Evolutionary conservation across 2,113 vertebrate species (phyloP), one percentile per base, ranked within the genome.

Genomic region (Colius striatus): DNA sequence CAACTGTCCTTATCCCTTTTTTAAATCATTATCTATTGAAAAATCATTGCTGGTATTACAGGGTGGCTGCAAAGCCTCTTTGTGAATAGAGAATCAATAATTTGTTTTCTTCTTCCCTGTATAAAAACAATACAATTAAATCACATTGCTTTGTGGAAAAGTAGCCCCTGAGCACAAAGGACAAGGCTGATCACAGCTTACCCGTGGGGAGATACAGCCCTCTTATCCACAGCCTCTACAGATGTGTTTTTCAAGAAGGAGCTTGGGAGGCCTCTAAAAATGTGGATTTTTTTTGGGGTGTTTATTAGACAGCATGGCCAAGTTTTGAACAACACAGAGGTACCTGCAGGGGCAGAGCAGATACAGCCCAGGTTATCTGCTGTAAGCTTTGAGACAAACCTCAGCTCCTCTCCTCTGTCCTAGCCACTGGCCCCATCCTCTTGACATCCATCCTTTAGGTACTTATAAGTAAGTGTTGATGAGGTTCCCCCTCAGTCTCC

Each of bases 121-220:
- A 66, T 77, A 72, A 87, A 85, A 95, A 94, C 41, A 92, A 65
- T 51, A 48, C 60, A 48, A 63, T 86, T 90, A 95, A 93, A 90
- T 92, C 67, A 62, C 10, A 19, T 22, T 47, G 47, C 29, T 83
- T 93, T 87, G 92, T 93, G 84, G 90, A 93, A 90, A 71, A n/a
- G 55, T 68, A 68, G 54, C 6, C 41, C n/a, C 62, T 0, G 0
- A 55, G 63, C 51, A 91, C 62, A 75, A 82, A 74, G 23, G 23
- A 55, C 61, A 76, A 65, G 7, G 38, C 36, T 83, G 60, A 74
- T 84, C 55, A 68, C 76, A 73, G 66, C 34, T 51, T 86, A 66
- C 57, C 71, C 0, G 0, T 34, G 63, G 67, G 75, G 19, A 90
- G 61, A 34, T 38, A 41, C n/a, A 87, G 29, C 43, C 85, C 32